These are phyloP conservation scores for Cygnus atratus DNA, from an alignment of 2,113 vertebrate genomes.

Conservation along the genomic window DNA sequence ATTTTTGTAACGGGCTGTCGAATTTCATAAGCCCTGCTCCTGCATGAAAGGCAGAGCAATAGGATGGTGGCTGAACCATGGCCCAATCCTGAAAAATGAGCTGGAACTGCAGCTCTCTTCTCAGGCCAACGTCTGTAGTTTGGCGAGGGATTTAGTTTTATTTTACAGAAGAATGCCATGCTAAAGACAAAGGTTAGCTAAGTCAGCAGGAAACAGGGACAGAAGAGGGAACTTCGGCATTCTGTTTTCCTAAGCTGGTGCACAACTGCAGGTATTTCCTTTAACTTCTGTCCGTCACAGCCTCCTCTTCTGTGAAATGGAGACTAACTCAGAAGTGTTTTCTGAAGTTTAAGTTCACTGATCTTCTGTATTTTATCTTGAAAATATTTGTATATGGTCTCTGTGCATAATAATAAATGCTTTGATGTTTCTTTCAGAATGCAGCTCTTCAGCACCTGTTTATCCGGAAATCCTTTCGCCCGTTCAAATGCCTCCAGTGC, in stretches of 20 bases:
- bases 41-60: background rate
- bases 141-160: background rate
- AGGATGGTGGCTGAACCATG: background rate
- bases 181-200: background rate
- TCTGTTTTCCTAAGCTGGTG: background rate
- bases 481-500: conserved; percentile 94
- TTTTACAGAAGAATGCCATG: background rate
- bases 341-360: background rate
- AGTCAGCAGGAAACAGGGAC: background rate
- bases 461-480: conserved; percentile 94
- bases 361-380: background rate
- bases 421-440: conserved; percentile 82
- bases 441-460: conserved; percentile 97
- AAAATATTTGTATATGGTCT: background rate
- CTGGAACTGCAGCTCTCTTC: background rate
- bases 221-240: background rate
- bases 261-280: background rate
- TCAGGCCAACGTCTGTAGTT: background rate
- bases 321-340: background rate
- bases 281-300: background rate
- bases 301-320: background rate
- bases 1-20: background rate
- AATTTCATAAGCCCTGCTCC: background rate
- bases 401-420: fast-evolving
- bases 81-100: background rate